A percentile compares a stretch with the other conserved stretches of the same genome.
These are phyloP conservation scores for Urophycis tenuis DNA, from an alignment of 2,797 vertebrate genomes.

Conservation along the genomic window DNA sequence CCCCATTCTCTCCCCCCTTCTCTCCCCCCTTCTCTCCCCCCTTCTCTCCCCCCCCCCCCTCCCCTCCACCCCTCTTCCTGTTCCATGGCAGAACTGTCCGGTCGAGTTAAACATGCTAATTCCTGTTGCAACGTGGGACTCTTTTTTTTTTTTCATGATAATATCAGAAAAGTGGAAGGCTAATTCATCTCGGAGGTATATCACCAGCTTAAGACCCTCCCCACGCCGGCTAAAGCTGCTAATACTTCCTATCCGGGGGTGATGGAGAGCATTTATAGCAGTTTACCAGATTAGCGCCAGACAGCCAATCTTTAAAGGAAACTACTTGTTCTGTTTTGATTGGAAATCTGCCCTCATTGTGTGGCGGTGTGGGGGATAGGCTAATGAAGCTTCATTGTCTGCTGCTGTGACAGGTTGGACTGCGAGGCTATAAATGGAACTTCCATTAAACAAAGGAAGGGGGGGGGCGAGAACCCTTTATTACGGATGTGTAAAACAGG, in stretches of 20 bases:
- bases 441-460: constrained; percentile 31
- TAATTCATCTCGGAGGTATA: constrained; percentile 75
- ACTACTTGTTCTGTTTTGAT: constrained; percentile 66
- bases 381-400: constrained; percentile 61
- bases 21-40: constrained; percentile 55
- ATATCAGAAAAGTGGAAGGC: constrained; percentile 66
- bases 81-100: constrained; percentile 58
- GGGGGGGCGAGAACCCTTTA: constrained; percentile 33
- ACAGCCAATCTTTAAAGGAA: constrained; percentile 66
- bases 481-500: constrained; percentile 55
- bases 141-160: constrained; percentile 45
- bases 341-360: constrained; percentile 60
- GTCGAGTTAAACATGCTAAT: constrained; percentile 59
- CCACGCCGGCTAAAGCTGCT: constrained; percentile 57
- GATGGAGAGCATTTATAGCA: constrained; percentile 65
- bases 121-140: constrained; percentile 50
- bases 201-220: constrained; percentile 57
- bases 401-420: constrained; percentile 52
- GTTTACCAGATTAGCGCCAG: constrained; percentile 70
- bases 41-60: constrained; percentile 54
- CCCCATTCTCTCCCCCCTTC: constrained; percentile 48
- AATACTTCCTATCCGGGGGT: constrained; percentile 67
- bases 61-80: constrained; percentile 47
- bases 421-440: constrained; percentile 59
- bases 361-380: constrained; percentile 44